Base-by-base conservation (phyloP, 2,113 vertebrate species). In the Motacilla alba region DNA sequence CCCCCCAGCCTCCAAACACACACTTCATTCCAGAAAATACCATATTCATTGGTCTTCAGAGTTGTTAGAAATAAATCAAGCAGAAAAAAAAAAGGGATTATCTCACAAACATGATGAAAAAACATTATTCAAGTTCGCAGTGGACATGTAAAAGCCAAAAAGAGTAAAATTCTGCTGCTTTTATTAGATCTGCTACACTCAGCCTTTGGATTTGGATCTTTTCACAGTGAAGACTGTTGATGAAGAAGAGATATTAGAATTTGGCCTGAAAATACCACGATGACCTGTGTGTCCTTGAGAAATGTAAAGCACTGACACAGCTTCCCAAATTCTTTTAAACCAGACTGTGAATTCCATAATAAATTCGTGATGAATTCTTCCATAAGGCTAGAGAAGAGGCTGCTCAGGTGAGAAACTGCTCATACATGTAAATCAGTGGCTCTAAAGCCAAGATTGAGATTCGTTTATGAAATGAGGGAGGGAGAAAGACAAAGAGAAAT, bases 11-110 rank as follows among this genome's bases (percentile, higher is more conserved):
- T 93, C 90, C 83, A 92, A 96, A 91, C 64, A 77, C 86, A 92
- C 52, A 44, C 96, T 97, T 84, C 90, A 93, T 95, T 94, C 88
- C 77, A 85, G 67, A 96, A 97, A 96, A 93, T 90, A 93, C 89
- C 78, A 83, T 83, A 96, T 92, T 95, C 92, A 94, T 77, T 82
- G 90, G 91, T 89, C 81, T 95, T 94, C 95, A 92, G 87, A 90
- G 55, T 53, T 93, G 91, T 91, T 91, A 93, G 96, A 97, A 96
- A 97, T 63, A 93, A 96, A 95, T 79, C 70, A 89, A 86, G 88
- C 83, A 69, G 90, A 9, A 84, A 87, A 94, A 59, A 76, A 68
- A 90, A 18, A 1, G 3, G 44, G 52, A 95, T 86, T 90, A 64
- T 89, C 94, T 95, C 89, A 81, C 77, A 93, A 93, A 85, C 72